Evolutionary conservation across 2,888 invertebrate genomes (phyloP).

Genomic region (Oasisia sp.): DNA sequence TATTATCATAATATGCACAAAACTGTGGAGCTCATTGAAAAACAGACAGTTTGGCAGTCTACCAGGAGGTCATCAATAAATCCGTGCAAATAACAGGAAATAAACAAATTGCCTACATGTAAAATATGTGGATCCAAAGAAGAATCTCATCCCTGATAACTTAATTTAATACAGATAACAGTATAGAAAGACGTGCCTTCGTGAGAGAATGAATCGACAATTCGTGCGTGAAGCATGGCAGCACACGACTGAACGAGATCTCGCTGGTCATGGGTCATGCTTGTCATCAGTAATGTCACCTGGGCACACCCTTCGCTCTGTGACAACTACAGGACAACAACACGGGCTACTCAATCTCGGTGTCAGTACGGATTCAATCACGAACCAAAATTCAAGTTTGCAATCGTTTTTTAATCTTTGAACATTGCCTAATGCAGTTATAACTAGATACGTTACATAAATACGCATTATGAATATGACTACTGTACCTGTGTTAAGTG

Average conservation of each 20-base stretch:
- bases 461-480: no score
- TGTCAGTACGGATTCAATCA: background rate
- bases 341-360: background rate
- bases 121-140: no score
- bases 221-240: slow-evolving; percentile 49
- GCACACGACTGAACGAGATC: slow-evolving; percentile 51
- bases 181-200: slow-evolving; percentile 48
- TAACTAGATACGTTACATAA: no score
- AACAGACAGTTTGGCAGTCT: no score
- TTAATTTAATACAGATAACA: background rate
- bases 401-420: background rate
- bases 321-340: slow-evolving; percentile 18
- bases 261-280: slow-evolving; percentile 53
- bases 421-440: background rate
- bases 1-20: no score
- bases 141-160: no score
- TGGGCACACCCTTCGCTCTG: slow-evolving; percentile 17
- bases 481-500: no score
- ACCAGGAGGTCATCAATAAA: no score
- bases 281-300: slow-evolving; percentile 54
- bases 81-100: no score
- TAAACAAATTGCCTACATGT: no score
- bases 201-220: slow-evolving; percentile 49
- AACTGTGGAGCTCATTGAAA: no score
- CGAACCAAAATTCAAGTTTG: background rate